phyloP scores from a whole-genome alignment of 2,113 vertebrate genomes.

The Typhlomys cinereus region DNA sequence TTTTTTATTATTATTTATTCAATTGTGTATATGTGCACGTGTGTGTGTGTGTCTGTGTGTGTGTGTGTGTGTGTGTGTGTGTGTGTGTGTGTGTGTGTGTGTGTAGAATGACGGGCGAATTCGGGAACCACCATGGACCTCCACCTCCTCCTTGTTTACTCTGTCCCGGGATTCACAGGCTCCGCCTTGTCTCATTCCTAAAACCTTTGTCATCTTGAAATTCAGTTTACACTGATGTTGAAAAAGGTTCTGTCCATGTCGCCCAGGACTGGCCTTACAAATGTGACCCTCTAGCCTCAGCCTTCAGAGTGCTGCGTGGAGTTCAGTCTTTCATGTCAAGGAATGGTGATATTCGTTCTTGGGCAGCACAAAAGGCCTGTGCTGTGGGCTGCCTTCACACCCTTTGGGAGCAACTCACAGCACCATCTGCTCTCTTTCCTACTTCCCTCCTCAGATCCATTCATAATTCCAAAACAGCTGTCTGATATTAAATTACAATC shows the following conservation, averaged over 20 bases:
- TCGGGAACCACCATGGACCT: too few species aligned
- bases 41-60: too few species aligned
- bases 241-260: neutral
- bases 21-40: too few species aligned
- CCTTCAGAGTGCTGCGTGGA: neutral
- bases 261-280: neutral
- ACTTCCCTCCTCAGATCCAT: neutral
- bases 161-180: too few species aligned
- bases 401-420: neutral
- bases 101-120: too few species aligned
- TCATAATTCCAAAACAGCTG: slow-evolving; percentile 14
- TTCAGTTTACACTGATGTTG: neutral
- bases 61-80: too few species aligned
- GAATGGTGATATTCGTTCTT: neutral
- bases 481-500: slow-evolving; percentile 22
- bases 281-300: neutral
- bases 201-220: neutral
- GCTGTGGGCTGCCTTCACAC: neutral
- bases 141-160: too few species aligned
- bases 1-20: too few species aligned
- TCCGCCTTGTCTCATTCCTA: neutral
- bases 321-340: neutral
- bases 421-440: neutral
- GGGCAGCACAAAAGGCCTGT: neutral
- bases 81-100: too few species aligned